These are phyloP conservation scores for Lepisosteus osseus DNA, from an alignment of 2,113 vertebrate species.

Conservation along the genomic window DNA sequence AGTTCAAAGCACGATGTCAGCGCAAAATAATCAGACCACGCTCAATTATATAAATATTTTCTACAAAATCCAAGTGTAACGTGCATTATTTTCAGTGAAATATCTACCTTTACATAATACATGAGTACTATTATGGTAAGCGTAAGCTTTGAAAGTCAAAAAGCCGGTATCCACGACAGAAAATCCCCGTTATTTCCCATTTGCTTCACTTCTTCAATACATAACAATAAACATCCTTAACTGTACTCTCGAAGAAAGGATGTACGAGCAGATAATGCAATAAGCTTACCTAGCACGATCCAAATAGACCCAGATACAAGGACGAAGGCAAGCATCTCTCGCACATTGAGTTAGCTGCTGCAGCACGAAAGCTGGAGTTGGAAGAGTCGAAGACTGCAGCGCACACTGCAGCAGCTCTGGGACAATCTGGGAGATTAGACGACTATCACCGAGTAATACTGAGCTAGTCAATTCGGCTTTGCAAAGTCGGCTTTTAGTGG, in stretches of 20 bases:
- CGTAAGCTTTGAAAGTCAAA: too few relatives aligned
- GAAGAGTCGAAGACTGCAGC: constrained; percentile 56
- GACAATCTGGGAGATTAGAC: constrained; percentile 59
- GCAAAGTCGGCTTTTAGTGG: neutral
- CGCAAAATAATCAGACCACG: too few relatives aligned
- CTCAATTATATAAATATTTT: too few relatives aligned
- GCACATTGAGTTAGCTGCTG: constrained; percentile 59
- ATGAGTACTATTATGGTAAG: too few relatives aligned
- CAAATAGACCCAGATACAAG: constrained; percentile 70
- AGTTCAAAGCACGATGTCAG: too few relatives aligned
- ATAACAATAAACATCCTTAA: neutral
- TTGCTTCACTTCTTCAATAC: neutral
- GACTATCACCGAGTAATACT: constrained; percentile 24
- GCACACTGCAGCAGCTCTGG: constrained; percentile 61
- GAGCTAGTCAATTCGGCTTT: constrained; percentile 27
- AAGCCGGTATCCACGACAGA: constrained; percentile 3
- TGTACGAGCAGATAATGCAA: neutral
- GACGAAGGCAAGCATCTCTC: constrained; percentile 73
- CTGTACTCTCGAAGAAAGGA: neutral
- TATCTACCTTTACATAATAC: too few relatives aligned
- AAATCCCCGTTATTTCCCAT: constrained; percentile 4
- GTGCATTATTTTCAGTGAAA: too few relatives aligned
- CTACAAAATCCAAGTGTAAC: too few relatives aligned
- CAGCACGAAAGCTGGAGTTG: constrained; percentile 41
- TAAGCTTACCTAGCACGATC: constrained; percentile 70